Evolutionary conservation across 1,140 invertebrate genomes (phyloP), one percentile per base, ranked within the genome.

Genomic region (Drosophila asahinai): DNA sequence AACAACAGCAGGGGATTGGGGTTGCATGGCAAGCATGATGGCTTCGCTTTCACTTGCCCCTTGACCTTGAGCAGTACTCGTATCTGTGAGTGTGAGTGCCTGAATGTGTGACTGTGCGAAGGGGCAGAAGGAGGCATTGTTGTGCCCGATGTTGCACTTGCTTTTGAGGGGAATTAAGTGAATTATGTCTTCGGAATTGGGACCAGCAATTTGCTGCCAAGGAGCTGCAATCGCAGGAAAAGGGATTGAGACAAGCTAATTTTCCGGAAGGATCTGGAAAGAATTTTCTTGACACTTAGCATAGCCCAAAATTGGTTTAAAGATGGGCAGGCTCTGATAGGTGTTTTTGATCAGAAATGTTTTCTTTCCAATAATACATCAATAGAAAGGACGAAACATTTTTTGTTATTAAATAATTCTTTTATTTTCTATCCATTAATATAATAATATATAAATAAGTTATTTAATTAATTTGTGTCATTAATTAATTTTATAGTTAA

Each of bases 11-110:
- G 49, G 49, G 51, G 38, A 61, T 43, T 38, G 33, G 25, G 47
- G 11, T 15, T 8, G 14, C 57, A 47, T 60, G 36, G 42, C 38
- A 62, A 67, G 30, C 58, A 27, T 38, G 57, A 60, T 74, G 80
- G 70, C 84, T 66, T 78, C 77, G 76, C 83, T 86, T 86, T 89
- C 84, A 80, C 81, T 87, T 89, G 84, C 70, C 82, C 81, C 81
- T 90, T 90, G 86, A 91, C 86, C 83, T 87, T 87, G 83, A 83
- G 57, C 45, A 30, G 25, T 27, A 33, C 30, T 36, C 19, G 8
- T 36, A 5, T 33, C 25, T 19, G 73, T 62, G 40, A 17, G 25
- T 60, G 58, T 40, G 59, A 43, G 22, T 45, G 15, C 9, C 40
- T 33, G 49, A 19, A 42, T 38, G 12, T 36, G 30, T 66, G 30